Evolutionary conservation across 35 echinoderm and acorn worm species (phyloP), one percentile per base, ranked within the genome.

Genomic region (Patiria miniata): DNA sequence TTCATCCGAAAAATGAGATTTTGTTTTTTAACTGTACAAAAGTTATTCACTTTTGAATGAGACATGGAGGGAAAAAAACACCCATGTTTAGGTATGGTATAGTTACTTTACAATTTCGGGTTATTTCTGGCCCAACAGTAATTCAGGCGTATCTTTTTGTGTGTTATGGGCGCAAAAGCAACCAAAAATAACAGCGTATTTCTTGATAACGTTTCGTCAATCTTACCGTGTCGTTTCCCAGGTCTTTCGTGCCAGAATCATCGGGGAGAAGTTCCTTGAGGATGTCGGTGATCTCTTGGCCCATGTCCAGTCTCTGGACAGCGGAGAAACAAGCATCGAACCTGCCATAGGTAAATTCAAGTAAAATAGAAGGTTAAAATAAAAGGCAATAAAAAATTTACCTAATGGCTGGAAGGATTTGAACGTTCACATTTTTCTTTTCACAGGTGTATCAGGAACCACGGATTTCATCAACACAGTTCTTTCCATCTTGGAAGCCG

Each of bases 281-380:
- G 85, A 94, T 54, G 80, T 99, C 38, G 96, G 96, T 17, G 90
- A 87, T 19, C 87, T 99, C 18, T 36, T 99, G 26, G 51, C 52
- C 7, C 96, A 99, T 39, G 86, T 99, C 17, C 91, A 95, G 29
- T 85, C 93, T 19, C 78, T 99, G 86, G 96, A 99, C 81, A 53
- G 56, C 69, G 93, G 93, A 37, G 96, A 99, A 34, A 99, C 96
- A 0, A 98, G 91, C 80, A 99, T 99, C 33, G 96, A 99, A 69
- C 86, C 96, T 26, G 93, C 95, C 39, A 39, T 99, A 9, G 91
- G 96, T 99, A 90, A 83, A 83, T 83, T 12, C 4, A 47, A 47
- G 4, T 0, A 44, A 39, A 23, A 39, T 38, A 0, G n/a, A 76
- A 76, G 8, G 0, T 19, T 26, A 60, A 17, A 17, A n/a, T 78